These are phyloP conservation scores for Formica selysi DNA, from an alignment of 1,140 invertebrate species.

Conservation along the genomic window DNA sequence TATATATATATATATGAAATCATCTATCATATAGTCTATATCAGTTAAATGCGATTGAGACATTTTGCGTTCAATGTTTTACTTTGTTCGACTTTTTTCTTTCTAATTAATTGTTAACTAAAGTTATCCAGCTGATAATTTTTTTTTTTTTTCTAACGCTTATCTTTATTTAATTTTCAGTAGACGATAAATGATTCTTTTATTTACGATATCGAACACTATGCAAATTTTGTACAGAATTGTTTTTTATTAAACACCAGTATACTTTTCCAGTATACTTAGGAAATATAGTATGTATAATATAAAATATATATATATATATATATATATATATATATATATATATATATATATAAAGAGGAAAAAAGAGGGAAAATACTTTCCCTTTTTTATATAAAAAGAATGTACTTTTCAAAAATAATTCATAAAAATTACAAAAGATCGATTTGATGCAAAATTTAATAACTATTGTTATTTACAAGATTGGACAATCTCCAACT, in stretches of 20 bases:
- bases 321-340: not conserved
- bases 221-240: conserved; percentile 77
- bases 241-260: not conserved
- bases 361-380: not conserved
- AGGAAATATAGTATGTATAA: conserved; percentile 87
- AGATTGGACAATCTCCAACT: conserved; percentile 89
- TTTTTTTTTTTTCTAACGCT: not conserved
- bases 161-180: not conserved
- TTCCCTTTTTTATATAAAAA: not conserved
- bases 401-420: not conserved
- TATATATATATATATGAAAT: not conserved
- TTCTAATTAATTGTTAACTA: not conserved
- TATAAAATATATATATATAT: not conserved
- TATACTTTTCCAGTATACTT: conserved; percentile 85
- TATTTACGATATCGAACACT: not conserved
- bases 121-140: not conserved
- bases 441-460: conserved; percentile 91
- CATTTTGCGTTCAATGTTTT: not conserved
- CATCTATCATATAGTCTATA: not conserved
- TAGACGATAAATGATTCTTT: not conserved
- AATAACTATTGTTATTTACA: conserved; percentile 92
- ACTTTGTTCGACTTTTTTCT: not conserved
- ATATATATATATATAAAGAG: not conserved
- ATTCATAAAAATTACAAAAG: conserved; percentile 81
- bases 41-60: not conserved